Percentiles rank a stretch among this genome's conserved stretches.
phyloP scores from a whole-genome alignment of 1,140 invertebrate species.

The Drosophila lacertosa region DNA sequence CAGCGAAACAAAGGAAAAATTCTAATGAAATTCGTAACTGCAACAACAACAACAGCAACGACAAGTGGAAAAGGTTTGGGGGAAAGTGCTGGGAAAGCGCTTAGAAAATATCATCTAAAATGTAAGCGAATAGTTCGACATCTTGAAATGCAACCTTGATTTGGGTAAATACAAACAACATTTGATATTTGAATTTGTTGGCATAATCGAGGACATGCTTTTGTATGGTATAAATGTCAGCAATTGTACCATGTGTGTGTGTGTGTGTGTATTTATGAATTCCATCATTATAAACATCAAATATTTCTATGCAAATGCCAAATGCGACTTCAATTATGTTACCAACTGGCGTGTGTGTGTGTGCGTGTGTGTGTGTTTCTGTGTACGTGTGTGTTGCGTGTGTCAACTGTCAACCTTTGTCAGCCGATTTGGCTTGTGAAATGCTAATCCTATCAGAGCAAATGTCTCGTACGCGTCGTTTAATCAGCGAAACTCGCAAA shows the following conservation, averaged over 20 bases:
- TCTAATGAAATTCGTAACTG: slow-evolving; percentile 77
- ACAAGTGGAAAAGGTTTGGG: slow-evolving; percentile 31
- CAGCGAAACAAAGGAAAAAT: slow-evolving; percentile 69
- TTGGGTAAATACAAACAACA: slow-evolving; percentile 38
- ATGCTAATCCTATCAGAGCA: slow-evolving; percentile 76
- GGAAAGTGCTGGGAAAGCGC: slow-evolving; percentile 26
- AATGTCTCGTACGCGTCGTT: slow-evolving; percentile 47
- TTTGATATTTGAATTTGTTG: slow-evolving; percentile 24
- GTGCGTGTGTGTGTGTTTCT: not conserved
- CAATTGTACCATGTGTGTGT: not conserved
- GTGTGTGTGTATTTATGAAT: slow-evolving; percentile 14
- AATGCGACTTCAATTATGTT: slow-evolving; percentile 46
- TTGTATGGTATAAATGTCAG: slow-evolving; percentile 9
- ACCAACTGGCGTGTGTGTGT: slow-evolving; percentile 11
- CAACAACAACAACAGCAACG: slow-evolving; percentile 44
- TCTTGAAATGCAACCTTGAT: slow-evolving; percentile 58
- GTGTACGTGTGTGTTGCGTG: slow-evolving; percentile 36
- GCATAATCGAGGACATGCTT: slow-evolving; percentile 14
- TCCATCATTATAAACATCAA: slow-evolving; percentile 70
- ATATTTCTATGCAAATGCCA: slow-evolving; percentile 68
- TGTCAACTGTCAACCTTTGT: slow-evolving; percentile 79
- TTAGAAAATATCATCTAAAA: slow-evolving; percentile 73
- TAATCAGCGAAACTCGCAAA: slow-evolving; percentile 76
- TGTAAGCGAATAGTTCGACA: slow-evolving; percentile 51
- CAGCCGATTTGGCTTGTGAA: slow-evolving; percentile 78